Percentiles rank a stretch among this genome's conserved stretches.
These are phyloP conservation scores for Theretra japonica DNA, from an alignment of 2,888 invertebrate species.

Conservation along the genomic window DNA sequence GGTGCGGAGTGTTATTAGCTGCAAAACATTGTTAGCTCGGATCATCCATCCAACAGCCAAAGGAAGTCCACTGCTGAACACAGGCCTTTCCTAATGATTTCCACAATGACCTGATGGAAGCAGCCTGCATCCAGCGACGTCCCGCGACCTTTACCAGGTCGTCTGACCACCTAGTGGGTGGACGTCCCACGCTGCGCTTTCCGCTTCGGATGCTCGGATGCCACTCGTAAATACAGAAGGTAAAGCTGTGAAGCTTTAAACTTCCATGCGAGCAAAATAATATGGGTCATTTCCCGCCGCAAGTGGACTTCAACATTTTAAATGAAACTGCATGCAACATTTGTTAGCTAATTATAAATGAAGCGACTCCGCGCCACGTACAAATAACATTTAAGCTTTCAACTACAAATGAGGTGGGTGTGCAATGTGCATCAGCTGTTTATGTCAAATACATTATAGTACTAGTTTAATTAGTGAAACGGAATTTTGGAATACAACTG, in stretches of 20 bases:
- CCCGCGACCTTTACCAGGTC: no score
- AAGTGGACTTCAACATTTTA: conserved; percentile 43
- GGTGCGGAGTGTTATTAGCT: conserved; percentile 36
- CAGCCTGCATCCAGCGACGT: no score
- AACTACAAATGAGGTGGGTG: not conserved
- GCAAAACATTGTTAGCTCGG: conserved; percentile 34
- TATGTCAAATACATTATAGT: not conserved
- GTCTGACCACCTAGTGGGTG: no score
- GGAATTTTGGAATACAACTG: no score
- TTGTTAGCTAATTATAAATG: conserved; percentile 40
- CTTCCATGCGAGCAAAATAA: conserved; percentile 38
- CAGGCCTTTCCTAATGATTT: no score
- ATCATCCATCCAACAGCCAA: no score
- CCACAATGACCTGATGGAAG: no score
- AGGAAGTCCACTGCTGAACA: no score
- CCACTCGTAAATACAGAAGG: conserved; percentile 36
- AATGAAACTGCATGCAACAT: conserved; percentile 42
- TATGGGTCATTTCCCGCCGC: conserved; percentile 48
- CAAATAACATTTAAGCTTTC: conserved; percentile 17
- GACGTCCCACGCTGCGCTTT: no score
- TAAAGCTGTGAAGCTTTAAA: conserved; percentile 36
- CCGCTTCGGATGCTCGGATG: no score
- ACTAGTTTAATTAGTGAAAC: not conserved
- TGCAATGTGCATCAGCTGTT: not conserved
- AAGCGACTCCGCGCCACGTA: conserved; percentile 21